phyloP scores from a whole-genome alignment of 2,797 vertebrate species.

The Thalassophryne amazonica region DNA sequence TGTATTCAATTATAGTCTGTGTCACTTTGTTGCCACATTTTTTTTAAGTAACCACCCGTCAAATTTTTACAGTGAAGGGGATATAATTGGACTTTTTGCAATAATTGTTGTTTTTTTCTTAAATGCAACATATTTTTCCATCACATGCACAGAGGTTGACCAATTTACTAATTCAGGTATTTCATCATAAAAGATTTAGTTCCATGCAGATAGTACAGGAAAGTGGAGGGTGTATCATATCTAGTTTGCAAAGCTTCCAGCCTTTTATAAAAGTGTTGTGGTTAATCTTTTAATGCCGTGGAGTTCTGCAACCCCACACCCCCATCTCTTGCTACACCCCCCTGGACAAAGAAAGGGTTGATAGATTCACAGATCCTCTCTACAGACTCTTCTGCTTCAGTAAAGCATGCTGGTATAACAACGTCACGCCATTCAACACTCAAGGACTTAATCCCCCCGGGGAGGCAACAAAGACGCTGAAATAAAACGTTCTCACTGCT shows the following conservation, averaged over 20 bases:
- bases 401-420: constrained; percentile 65
- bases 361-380: constrained; percentile 38
- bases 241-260: not conserved
- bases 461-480: constrained; percentile 35
- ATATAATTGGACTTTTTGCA: too few species aligned
- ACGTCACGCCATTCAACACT: constrained; percentile 55
- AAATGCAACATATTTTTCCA: too few species aligned
- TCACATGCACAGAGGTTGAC: too few species aligned
- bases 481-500: constrained; percentile 21
- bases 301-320: constrained; percentile 39
- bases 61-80: too few species aligned
- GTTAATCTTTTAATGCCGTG: constrained; percentile 15
- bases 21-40: too few species aligned
- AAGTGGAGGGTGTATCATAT: too few species aligned
- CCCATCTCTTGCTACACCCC: too few species aligned
- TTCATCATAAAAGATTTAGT: not conserved
- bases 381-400: constrained; percentile 56
- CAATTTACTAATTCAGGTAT: too few species aligned
- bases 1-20: too few species aligned
- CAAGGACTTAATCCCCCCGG: constrained; percentile 58
- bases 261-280: not conserved
- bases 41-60: too few species aligned
- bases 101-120: too few species aligned
- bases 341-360: constrained; percentile 41
- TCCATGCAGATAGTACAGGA: too few species aligned